A percentile compares a stretch with the other conserved stretches of the same genome.
These are phyloP conservation scores for Sphaerolaimus hirsutus DNA, from an alignment of 2,888 invertebrate species.

Conservation along the genomic window DNA sequence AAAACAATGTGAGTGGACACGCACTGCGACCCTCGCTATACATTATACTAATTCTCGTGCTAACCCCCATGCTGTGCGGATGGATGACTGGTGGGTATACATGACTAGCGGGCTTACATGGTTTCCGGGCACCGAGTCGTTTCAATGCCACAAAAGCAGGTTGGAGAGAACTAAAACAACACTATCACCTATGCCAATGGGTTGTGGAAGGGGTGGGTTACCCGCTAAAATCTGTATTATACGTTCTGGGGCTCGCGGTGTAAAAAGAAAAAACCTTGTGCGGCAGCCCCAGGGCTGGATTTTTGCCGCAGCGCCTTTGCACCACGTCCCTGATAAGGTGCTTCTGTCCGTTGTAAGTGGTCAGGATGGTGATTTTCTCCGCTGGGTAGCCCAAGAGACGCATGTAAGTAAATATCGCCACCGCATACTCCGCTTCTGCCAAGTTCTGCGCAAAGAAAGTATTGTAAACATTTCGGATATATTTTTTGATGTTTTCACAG, in stretches of 20 bases:
- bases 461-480: no score
- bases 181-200: not conserved
- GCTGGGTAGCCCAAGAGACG: constrained; percentile 82
- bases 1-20: no score
- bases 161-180: not conserved
- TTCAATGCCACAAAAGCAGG: no score
- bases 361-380: constrained; percentile 79
- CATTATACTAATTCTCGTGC: no score
- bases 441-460: constrained; percentile 30
- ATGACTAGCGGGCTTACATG: no score
- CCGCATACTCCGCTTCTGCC: constrained; percentile 59
- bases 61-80: no score
- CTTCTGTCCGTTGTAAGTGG: constrained; percentile 97
- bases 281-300: constrained; percentile 76
- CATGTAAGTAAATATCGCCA: constrained; percentile 95
- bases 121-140: no score
- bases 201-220: not conserved
- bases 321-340: constrained; percentile 86
- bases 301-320: constrained; percentile 61
- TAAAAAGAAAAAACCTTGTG: constrained; percentile 45
- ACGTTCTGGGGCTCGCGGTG: no score
- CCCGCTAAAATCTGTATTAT: no score
- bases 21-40: no score
- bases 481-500: no score
- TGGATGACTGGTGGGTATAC: no score